Evolutionary conservation across 1,140 invertebrate genomes (phyloP).

Genomic region (Dreissena polymorpha): DNA sequence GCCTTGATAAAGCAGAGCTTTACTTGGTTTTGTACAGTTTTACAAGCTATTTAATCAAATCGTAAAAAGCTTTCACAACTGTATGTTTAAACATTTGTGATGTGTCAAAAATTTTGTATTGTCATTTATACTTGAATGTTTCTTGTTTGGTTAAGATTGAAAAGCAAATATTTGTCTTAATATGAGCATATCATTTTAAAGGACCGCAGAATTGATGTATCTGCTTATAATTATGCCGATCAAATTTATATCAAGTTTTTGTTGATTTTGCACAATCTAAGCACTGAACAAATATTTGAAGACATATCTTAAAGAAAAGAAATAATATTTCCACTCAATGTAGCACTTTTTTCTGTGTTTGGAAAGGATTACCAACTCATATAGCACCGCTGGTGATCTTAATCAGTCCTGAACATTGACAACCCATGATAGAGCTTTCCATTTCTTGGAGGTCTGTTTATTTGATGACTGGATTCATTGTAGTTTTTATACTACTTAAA

Average conservation of each 20-base stretch:
- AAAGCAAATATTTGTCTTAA: slow-evolving; percentile 25
- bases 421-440: not conserved
- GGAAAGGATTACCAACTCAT: not conserved
- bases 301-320: not conserved
- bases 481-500: too few species aligned
- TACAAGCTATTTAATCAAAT: too few species aligned
- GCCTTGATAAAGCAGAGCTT: too few species aligned
- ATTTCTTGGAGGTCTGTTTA: not conserved
- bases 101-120: not conserved
- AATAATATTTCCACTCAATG: slow-evolving; percentile 9
- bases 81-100: not conserved
- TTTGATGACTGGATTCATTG: too few species aligned
- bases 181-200: slow-evolving; percentile 33
- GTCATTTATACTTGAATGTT: not conserved
- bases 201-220: slow-evolving; percentile 20
- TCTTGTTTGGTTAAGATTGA: slow-evolving; percentile 1
- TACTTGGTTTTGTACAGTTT: too few species aligned
- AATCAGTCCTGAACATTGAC: not conserved
- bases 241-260: slow-evolving; percentile 11
- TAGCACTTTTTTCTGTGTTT: not conserved
- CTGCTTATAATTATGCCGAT: slow-evolving; percentile 12
- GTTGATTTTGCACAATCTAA: slow-evolving; percentile 32
- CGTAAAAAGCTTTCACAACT: too few species aligned
- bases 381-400: not conserved
- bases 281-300: slow-evolving; percentile 43